These are phyloP conservation scores for Neodiprion fabricii DNA, from an alignment of 1,140 invertebrate genomes.

Conservation along the genomic window DNA sequence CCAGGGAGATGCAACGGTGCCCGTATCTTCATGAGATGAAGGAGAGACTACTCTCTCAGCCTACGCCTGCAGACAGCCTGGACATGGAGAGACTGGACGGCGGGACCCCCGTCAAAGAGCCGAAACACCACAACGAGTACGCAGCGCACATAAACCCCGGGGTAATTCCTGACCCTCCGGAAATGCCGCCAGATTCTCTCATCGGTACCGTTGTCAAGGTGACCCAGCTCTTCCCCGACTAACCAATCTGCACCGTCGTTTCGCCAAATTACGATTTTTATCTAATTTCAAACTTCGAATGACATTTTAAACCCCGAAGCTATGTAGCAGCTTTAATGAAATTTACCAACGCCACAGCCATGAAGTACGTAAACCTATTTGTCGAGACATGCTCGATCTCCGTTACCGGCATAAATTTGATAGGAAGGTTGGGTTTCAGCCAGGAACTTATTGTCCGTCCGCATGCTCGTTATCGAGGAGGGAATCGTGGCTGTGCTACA, in stretches of 20 bases:
- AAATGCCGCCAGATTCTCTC: slow-evolving; percentile 67
- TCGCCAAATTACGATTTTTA: neutral
- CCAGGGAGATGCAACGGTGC: slow-evolving; percentile 80
- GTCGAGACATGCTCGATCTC: no score
- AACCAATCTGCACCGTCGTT: slow-evolving; percentile 1
- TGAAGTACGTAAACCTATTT: no score
- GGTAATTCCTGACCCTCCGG: slow-evolving; percentile 67
- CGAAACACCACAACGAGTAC: slow-evolving; percentile 60
- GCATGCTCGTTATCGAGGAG: no score
- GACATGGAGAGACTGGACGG: slow-evolving; percentile 62
- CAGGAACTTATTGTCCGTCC: no score
- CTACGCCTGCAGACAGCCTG: slow-evolving; percentile 61
- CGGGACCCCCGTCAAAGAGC: slow-evolving; percentile 58
- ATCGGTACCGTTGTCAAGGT: slow-evolving; percentile 89
- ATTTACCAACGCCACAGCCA: no score
- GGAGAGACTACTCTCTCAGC: slow-evolving; percentile 79
- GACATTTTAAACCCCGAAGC: no score
- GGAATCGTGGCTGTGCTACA: no score
- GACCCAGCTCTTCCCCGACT: slow-evolving; percentile 33
- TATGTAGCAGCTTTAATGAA: no score
- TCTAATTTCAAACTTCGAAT: neutral
- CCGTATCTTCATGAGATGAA: slow-evolving; percentile 91
- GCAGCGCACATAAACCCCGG: slow-evolving; percentile 60
- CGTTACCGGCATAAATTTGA: no score
- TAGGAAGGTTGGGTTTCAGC: no score